Percentiles rank a stretch among this genome's conserved stretches.
phyloP scores from a whole-genome alignment of 2,113 vertebrate genomes.

The Tychaedon coryphoeus region DNA sequence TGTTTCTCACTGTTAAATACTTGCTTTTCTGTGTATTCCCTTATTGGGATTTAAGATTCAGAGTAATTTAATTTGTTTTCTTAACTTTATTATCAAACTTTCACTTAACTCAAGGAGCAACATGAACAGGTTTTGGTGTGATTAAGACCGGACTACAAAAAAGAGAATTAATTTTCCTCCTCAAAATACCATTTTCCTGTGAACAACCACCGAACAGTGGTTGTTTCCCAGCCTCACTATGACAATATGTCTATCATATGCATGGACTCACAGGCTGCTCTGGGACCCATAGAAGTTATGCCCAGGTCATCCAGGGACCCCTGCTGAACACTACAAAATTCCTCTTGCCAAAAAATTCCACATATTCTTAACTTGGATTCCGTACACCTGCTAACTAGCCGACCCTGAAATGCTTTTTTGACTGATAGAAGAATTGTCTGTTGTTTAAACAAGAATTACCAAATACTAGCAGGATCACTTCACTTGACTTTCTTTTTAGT shows the following conservation, averaged over 20 bases:
- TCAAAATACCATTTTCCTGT: neutral
- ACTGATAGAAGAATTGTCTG: neutral
- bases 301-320: neutral
- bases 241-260: fast-evolving
- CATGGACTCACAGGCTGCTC: neutral
- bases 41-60: neutral
- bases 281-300: neutral
- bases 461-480: neutral
- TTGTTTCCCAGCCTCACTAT: neutral
- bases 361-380: neutral
- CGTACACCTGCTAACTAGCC: neutral
- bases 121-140: neutral
- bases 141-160: neutral
- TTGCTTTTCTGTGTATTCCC: neutral
- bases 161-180: neutral
- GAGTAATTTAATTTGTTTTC: neutral
- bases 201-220: neutral
- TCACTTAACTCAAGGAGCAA: neutral
- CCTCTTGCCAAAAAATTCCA: neutral
- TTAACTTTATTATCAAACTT: neutral
- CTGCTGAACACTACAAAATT: neutral
- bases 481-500: neutral
- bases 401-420: neutral
- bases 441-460: neutral
- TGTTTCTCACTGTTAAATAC: neutral